Conservation (phyloP, 2,888 invertebrate genomes). For the Galeruca laticollis region DNA sequence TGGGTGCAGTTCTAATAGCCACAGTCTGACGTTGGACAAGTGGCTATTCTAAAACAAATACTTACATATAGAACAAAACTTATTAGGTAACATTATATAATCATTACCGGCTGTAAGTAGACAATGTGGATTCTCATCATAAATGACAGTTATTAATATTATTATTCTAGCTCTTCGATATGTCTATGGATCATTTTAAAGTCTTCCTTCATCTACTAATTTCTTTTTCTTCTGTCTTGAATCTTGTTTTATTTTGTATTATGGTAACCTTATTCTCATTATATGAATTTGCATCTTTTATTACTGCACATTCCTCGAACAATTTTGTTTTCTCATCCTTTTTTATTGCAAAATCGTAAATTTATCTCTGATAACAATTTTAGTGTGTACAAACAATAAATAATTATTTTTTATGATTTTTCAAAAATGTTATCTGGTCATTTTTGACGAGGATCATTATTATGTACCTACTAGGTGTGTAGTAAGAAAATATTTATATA, state of each 20-base stretch:
- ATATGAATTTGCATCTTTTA: too few relatives aligned
- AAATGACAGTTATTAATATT: background rate
- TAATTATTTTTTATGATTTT: too few relatives aligned
- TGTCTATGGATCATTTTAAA: background rate
- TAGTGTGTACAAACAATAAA: too few relatives aligned
- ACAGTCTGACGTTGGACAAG: background rate
- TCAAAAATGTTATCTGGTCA: background rate
- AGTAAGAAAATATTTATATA: background rate
- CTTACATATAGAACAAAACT: background rate
- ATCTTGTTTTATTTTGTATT: too few relatives aligned
- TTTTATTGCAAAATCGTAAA: too few relatives aligned
- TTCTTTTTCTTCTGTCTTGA: too few relatives aligned
- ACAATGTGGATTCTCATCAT: background rate
- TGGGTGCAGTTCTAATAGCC: slow-evolving; percentile 65
- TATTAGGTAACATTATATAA: slow-evolving; percentile 9
- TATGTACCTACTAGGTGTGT: slow-evolving; percentile 2
- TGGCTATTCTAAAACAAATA: slow-evolving; percentile 1
- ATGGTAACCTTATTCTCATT: too few relatives aligned
- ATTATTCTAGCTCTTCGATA: background rate
- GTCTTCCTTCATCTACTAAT: background rate
- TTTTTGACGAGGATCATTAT: slow-evolving; percentile 4
- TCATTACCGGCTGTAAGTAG: background rate
- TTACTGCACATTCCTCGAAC: too few relatives aligned
- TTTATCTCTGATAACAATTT: too few relatives aligned
- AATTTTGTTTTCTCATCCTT: too few relatives aligned